These are phyloP conservation scores for Cybosia mesomella DNA, from an alignment of 2,888 invertebrate genomes.

Conservation along the genomic window DNA sequence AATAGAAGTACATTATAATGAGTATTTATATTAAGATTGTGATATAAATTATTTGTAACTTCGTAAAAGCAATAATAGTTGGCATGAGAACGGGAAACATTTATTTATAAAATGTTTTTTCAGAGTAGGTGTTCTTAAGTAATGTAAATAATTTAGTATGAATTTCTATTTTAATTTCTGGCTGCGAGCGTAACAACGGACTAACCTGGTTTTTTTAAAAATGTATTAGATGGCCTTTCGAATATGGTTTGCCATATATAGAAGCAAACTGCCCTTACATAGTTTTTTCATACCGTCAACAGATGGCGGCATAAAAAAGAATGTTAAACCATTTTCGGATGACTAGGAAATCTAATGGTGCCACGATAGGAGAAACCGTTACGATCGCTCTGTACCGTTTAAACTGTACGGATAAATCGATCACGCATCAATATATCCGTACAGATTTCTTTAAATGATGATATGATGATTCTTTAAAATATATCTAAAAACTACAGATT, in stretches of 20 bases:
- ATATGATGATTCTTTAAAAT: too few species aligned
- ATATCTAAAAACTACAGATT: too few species aligned
- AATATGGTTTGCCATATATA: too few species aligned
- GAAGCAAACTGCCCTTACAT: too few species aligned
- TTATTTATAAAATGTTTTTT: slow-evolving; percentile 57
- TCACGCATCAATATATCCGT: too few species aligned
- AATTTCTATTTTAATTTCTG: slow-evolving; percentile 69
- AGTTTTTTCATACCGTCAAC: neutral
- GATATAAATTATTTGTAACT: slow-evolving; percentile 55
- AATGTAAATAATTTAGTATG: slow-evolving; percentile 76
- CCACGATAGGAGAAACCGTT: too few species aligned
- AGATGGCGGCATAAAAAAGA: neutral
- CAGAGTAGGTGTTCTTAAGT: slow-evolving; percentile 63
- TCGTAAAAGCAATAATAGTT: slow-evolving; percentile 58
- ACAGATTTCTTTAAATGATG: too few species aligned
- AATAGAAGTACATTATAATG: slow-evolving; percentile 46
- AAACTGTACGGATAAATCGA: too few species aligned
- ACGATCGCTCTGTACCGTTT: too few species aligned
- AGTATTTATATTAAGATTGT: slow-evolving; percentile 52
- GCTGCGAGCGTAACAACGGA: neutral
- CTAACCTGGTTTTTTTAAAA: neutral
- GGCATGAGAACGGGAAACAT: slow-evolving; percentile 61
- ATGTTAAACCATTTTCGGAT: neutral
- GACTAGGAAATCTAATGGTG: too few species aligned
- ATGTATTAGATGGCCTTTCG: neutral